Percentiles rank a stretch among this genome's conserved stretches.
Evolutionary conservation across 2,113 vertebrate species (phyloP).

Genomic region (Cyrtonyx montezumae): DNA sequence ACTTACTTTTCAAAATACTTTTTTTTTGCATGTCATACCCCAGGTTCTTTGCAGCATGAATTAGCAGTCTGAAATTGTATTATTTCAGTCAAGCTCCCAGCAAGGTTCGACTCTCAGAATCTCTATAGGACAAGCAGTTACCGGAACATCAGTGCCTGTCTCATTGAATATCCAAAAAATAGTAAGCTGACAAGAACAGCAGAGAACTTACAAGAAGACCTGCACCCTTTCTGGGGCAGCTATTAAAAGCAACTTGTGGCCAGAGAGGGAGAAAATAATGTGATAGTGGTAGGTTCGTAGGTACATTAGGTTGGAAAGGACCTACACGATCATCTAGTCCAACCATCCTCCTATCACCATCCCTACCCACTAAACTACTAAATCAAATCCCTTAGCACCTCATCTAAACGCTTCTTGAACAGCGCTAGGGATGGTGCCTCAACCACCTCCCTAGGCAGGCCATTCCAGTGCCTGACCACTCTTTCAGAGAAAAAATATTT

Average conservation of each 20-base stretch:
- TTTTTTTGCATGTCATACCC: background rate
- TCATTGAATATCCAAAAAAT: background rate
- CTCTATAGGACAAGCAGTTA: background rate
- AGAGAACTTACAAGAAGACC: background rate
- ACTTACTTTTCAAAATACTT: constrained; percentile 45
- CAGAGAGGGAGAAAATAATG: background rate
- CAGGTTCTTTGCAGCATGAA: background rate
- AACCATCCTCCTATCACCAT: no score
- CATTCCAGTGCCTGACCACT: no score
- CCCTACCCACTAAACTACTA: no score
- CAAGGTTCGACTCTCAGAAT: background rate
- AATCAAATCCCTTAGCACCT: no score
- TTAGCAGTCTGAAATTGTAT: background rate
- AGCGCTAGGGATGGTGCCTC: no score
- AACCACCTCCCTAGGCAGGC: no score
- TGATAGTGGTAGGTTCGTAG: no score
- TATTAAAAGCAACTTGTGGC: background rate
- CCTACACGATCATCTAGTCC: no score
- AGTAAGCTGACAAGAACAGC: background rate
- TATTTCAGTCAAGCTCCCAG: background rate
- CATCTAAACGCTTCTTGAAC: no score
- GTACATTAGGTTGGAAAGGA: no score
- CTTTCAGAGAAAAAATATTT: no score
- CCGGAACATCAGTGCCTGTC: background rate
- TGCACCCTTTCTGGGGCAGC: background rate